These are phyloP conservation scores for Neocrepidodera transversa DNA, from an alignment of 2,888 invertebrate genomes.

Conservation along the genomic window DNA sequence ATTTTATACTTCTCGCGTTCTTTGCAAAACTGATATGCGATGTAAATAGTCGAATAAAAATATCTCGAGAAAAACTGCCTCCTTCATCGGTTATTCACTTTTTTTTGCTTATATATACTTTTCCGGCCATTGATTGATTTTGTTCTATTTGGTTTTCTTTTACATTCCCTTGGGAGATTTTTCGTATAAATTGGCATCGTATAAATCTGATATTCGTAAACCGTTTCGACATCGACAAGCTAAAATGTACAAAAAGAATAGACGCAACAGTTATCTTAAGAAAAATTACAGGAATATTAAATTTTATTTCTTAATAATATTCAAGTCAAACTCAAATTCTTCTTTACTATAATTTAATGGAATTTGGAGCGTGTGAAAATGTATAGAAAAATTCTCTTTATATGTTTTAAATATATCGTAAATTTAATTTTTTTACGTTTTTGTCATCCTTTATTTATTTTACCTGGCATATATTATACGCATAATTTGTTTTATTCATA, in stretches of 20 bases:
- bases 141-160: constrained; percentile 15
- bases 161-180: constrained; percentile 18
- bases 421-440: too few relatives aligned
- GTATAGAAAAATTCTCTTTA: too few relatives aligned
- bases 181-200: constrained; percentile 23
- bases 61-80: constrained; percentile 13
- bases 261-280: too few relatives aligned
- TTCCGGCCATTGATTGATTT: constrained; percentile 23
- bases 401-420: too few relatives aligned
- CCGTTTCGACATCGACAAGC: not conserved
- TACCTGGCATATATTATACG: too few relatives aligned
- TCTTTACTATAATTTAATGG: too few relatives aligned
- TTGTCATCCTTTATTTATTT: too few relatives aligned
- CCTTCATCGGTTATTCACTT: constrained; percentile 20
- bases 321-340: too few relatives aligned
- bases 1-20: constrained; percentile 17
- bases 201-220: constrained; percentile 21
- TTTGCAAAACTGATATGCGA: constrained; percentile 2
- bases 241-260: not conserved
- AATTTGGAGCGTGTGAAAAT: too few relatives aligned
- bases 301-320: too few relatives aligned
- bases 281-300: too few relatives aligned
- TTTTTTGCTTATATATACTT: constrained; percentile 22
- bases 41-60: constrained; percentile 21
- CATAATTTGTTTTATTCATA: too few relatives aligned